Conservation (phyloP, 2,888 invertebrate species). For the Metallyticus violacea region DNA sequence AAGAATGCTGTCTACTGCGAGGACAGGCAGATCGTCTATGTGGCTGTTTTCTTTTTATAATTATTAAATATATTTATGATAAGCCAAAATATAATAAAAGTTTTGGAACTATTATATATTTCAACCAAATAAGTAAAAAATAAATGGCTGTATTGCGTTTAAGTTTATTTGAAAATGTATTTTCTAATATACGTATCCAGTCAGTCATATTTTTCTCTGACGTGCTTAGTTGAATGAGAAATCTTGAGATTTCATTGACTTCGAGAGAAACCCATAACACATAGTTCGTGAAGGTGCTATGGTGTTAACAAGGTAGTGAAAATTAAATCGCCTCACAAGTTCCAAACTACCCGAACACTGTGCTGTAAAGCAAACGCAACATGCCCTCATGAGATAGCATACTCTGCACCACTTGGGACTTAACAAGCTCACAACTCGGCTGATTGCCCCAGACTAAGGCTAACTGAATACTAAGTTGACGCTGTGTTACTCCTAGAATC, state of each 20-base stretch:
- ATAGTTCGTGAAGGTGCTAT: not conserved
- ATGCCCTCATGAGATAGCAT: not conserved
- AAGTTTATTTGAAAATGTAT: no score
- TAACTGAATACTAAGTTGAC: not conserved
- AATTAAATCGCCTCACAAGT: not conserved
- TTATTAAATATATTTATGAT: no score
- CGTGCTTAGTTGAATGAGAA: not conserved
- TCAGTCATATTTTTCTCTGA: no score
- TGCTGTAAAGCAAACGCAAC: not conserved
- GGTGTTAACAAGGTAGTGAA: not conserved
- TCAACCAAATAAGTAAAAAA: no score
- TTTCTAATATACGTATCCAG: no score
- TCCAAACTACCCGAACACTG: not conserved
- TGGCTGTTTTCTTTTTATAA: no score
- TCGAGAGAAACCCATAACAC: not conserved
- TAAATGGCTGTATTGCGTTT: no score
- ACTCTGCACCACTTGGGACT: not conserved
- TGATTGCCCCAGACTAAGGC: not conserved
- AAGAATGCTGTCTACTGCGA: no score
- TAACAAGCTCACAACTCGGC: not conserved
- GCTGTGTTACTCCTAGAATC: not conserved
- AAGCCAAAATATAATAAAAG: no score
- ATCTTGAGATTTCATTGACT: no score
- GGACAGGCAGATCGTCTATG: no score
- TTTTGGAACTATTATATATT: no score